Base-by-base conservation (phyloP, 2,888 invertebrate species). In the Drosophila longiperda region DNA sequence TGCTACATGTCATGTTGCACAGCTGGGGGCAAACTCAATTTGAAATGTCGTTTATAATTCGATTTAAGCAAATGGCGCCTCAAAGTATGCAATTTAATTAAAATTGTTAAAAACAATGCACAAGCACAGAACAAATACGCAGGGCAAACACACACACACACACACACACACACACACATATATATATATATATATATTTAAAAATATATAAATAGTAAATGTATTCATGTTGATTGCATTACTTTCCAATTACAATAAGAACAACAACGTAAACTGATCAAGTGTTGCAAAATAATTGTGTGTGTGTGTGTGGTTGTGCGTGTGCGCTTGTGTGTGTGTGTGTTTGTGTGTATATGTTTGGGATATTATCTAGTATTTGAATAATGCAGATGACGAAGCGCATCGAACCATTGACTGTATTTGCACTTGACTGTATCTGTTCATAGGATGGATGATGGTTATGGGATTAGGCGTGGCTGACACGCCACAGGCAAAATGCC, bases 201-300 rank as follows among this genome's bases (percentile, higher is more conserved):
- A 26, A 29, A 7, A 29, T 29, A 29, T 29, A 29, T 0, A 17
- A 3, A 17, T 8, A 34, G 82, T 79, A 80, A 87, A 82, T 87
- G 80, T 83, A 83, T 87, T 88, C 65, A 77, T 79, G 83, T 83
- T 83, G 82, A 84, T 79, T 84, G 80, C 80, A 83, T 83, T 87
- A 70, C 73, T 66, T 58, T 52, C 65, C 70, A 64, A 63, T 17
- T 55, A 58, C 70, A 76, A 33, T 36, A 55, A 64, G n/a, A 42
- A 36, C 48, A 61, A 34, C 53, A 64, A 38, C 40, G 63, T 70
- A 77, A 32, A 63, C 33, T 54, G 59, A 59, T 74, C 65, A 75
- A 66, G 75, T 66, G 68, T 63, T 71, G 67, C 75, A 63, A 20
- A 38, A 36, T 36, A 32, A 15, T 34, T 57, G 26, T 15, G 15